These are phyloP conservation scores for Cryptocephalus moraei DNA, from an alignment of 2,888 invertebrate genomes.

Conservation along the genomic window DNA sequence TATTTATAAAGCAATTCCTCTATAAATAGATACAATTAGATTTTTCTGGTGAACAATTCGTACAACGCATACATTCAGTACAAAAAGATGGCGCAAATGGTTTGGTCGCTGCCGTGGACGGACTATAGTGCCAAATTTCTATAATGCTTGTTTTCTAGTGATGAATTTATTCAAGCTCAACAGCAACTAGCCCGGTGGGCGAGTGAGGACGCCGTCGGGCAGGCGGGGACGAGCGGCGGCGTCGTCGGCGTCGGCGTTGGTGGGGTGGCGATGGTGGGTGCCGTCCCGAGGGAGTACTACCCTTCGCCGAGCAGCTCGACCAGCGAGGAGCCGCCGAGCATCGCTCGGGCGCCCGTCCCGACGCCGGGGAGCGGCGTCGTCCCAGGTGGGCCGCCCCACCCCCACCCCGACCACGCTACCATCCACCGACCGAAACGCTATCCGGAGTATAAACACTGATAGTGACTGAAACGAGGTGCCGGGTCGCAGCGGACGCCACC, in stretches of 20 bases:
- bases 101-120: too few species aligned
- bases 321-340: slow-evolving; percentile 45
- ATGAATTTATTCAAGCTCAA: slow-evolving; percentile 96
- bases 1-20: too few species aligned
- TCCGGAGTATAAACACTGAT: slow-evolving; percentile 73
- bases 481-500: slow-evolving; percentile 22
- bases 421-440: slow-evolving; percentile 51
- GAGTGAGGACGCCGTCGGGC: slow-evolving; percentile 64
- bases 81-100: too few species aligned
- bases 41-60: too few species aligned
- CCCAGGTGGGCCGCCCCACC: slow-evolving; percentile 22
- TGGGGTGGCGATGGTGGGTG: slow-evolving; percentile 14
- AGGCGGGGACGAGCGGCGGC: slow-evolving; percentile 32
- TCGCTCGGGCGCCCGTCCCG: slow-evolving; percentile 42
- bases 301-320: slow-evolving; percentile 46
- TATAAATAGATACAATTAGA: too few species aligned
- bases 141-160: slow-evolving; percentile 67
- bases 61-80: too few species aligned
- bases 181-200: slow-evolving; percentile 92
- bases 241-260: slow-evolving; percentile 7
- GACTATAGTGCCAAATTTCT: too few species aligned
- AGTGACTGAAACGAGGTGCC: slow-evolving; percentile 31
- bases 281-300: slow-evolving; percentile 45
- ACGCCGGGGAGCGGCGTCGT: slow-evolving; percentile 31
- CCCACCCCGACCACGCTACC: slow-evolving; percentile 40